phyloP scores from a whole-genome alignment of 1,140 invertebrate genomes.

The Neodiprion virginianus region DNA sequence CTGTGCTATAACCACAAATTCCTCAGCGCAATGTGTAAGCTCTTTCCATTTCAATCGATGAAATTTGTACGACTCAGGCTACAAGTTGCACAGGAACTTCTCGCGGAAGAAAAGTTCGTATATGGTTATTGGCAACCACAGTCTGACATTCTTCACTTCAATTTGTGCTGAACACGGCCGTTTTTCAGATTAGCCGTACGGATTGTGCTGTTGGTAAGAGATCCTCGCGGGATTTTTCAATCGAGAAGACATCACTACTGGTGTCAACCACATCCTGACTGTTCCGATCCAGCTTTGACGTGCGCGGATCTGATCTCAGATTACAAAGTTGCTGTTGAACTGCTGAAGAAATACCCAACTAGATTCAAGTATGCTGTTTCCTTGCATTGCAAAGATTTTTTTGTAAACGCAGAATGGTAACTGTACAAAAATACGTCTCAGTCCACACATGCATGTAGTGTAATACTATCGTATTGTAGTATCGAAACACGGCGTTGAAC shows the following conservation, averaged over 20 bases:
- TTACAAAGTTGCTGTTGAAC: slow-evolving; percentile 74
- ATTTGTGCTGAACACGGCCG: too few relatives aligned
- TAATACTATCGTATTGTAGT: too few relatives aligned
- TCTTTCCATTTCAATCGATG: slow-evolving; percentile 89
- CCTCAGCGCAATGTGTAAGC: slow-evolving; percentile 77
- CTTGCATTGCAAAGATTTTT: background rate
- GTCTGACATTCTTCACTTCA: too few relatives aligned
- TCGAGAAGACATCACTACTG: slow-evolving; percentile 83
- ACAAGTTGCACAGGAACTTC: slow-evolving; percentile 71
- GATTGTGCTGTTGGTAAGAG: slow-evolving; percentile 80
- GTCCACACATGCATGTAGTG: too few relatives aligned
- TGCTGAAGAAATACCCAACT: slow-evolving; percentile 73
- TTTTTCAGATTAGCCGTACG: slow-evolving; percentile 73
- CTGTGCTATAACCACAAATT: slow-evolving; percentile 81
- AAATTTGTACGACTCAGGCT: slow-evolving; percentile 83
- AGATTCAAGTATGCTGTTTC: slow-evolving; percentile 70
- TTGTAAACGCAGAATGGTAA: too few relatives aligned
- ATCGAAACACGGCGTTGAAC: too few relatives aligned
- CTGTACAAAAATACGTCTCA: too few relatives aligned
- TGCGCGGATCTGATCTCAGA: slow-evolving; percentile 85
- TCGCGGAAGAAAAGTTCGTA: slow-evolving; percentile 75
- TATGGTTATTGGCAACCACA: background rate
- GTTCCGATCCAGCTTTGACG: slow-evolving; percentile 75
- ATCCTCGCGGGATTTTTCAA: slow-evolving; percentile 87
- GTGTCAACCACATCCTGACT: slow-evolving; percentile 84